Evolutionary conservation across 2,113 vertebrate species (phyloP).

Genomic region (Dromas ardeola): DNA sequence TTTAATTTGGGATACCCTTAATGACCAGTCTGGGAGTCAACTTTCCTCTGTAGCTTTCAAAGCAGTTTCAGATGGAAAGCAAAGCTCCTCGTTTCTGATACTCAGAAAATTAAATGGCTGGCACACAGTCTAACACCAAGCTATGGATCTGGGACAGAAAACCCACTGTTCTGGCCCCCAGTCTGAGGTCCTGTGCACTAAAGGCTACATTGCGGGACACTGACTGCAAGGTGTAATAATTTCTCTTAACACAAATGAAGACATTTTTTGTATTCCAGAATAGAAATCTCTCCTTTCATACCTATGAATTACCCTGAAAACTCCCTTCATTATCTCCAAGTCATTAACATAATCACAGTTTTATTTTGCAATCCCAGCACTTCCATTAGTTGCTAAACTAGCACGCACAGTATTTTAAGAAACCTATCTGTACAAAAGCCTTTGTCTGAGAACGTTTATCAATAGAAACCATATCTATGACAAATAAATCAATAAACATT

Average conservation of each 20-base stretch:
- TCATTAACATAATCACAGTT: background rate
- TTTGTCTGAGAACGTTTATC: background rate
- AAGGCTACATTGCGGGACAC: rapidly evolving
- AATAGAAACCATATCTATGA: background rate
- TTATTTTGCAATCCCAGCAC: background rate
- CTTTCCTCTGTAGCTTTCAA: slow-evolving; percentile 4
- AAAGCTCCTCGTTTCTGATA: background rate
- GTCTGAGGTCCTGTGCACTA: background rate
- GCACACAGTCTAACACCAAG: background rate
- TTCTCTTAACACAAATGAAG: background rate
- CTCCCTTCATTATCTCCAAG: background rate
- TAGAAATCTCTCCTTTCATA: background rate
- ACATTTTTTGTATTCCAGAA: background rate
- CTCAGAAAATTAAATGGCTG: background rate
- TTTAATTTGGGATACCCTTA: background rate
- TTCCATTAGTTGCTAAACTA: background rate
- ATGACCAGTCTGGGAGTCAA: background rate
- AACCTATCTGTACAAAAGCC: background rate
- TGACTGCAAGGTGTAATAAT: background rate
- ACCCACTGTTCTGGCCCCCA: background rate
- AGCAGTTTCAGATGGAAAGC: background rate
- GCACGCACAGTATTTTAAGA: background rate
- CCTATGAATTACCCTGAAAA: background rate
- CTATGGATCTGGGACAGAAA: background rate
- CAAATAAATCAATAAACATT: background rate